Evolutionary conservation across 2,797 vertebrate genomes (phyloP).

Genomic region (Oryzias sinensis): DNA sequence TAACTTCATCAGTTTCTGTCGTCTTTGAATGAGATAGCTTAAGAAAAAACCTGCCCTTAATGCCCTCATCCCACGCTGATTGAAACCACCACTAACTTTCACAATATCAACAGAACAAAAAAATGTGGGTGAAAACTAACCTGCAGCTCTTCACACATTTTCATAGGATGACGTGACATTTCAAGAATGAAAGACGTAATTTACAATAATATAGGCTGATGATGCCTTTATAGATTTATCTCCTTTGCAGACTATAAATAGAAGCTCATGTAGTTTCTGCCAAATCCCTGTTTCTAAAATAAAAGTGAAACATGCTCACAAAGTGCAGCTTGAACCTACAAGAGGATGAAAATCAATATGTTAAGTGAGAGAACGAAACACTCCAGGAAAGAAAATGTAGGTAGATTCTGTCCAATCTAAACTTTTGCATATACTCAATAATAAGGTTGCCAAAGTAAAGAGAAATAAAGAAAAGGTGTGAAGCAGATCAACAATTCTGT

Average conservation of each 20-base stretch:
- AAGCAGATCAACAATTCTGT: too few species aligned
- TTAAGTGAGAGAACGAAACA: background rate
- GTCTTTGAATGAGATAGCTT: too few species aligned
- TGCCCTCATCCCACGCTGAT: slow-evolving; percentile 3
- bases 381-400: too few species aligned
- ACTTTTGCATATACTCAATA: slow-evolving; percentile 8
- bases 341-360: background rate
- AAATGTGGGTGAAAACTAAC: slow-evolving; percentile 1
- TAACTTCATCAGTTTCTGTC: too few species aligned
- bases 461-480: too few species aligned
- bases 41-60: too few species aligned
- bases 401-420: too few species aligned
- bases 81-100: slow-evolving; percentile 5
- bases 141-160: slow-evolving; percentile 12
- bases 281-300: slow-evolving; percentile 31
- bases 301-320: slow-evolving; percentile 27
- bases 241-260: slow-evolving; percentile 19
- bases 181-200: slow-evolving; percentile 18
- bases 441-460: slow-evolving; percentile 36
- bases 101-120: slow-evolving; percentile 1
- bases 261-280: slow-evolving; percentile 4
- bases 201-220: slow-evolving; percentile 8
- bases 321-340: background rate
- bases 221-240: slow-evolving; percentile 3
- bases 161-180: slow-evolving; percentile 9